Evolutionary conservation across 1,140 invertebrate species (phyloP), one percentile per base, ranked within the genome.

Genomic region (Drosophila obscura): DNA sequence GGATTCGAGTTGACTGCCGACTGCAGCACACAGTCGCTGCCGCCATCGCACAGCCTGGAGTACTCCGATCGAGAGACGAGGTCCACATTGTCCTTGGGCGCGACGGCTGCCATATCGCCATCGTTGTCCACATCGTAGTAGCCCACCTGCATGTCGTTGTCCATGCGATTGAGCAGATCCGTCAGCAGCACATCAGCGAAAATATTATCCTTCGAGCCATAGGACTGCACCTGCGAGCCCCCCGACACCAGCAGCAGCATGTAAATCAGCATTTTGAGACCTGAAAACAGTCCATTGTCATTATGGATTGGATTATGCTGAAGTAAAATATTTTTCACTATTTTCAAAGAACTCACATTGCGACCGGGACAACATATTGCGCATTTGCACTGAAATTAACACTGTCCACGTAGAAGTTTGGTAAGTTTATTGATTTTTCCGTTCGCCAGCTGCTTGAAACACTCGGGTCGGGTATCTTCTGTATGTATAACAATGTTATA

Each of bases 151-250:
- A 96, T 92, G 26, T 96, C 95, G 62, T 94, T 95, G 56, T 94
- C 94, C 94, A 95, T 95, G 63, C 94, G 93, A 77, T 95, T 94
- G 7, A 96, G 93, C 16, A 96, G 90, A 73, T 96, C 94, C 55
- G 94, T 94, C 39, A 96, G 90, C 56, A 96, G 90, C 13, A 93
- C 93, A 73, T 95, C 94, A 43, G 94, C 94, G 66, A 95, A 92
- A 49, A 91, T 88, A 51, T 71, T 90, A n/a, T 91, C 90, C 77
- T 91, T 91, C 0, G 82, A 53, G 15, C 81, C 76, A 28, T 67
- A 88, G 1, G 50, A 71, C n/a, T 77, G 59, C n/a, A 71, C 73
- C 3, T 50, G 67, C 15, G 31, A 24, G 24, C 46, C 39, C 6
- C 64, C 49, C 6, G 62, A 35, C 11, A 88, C 28, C 11, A 83